phyloP scores from a whole-genome alignment of 2,888 invertebrate genomes.

The Diarsia brunnea region DNA sequence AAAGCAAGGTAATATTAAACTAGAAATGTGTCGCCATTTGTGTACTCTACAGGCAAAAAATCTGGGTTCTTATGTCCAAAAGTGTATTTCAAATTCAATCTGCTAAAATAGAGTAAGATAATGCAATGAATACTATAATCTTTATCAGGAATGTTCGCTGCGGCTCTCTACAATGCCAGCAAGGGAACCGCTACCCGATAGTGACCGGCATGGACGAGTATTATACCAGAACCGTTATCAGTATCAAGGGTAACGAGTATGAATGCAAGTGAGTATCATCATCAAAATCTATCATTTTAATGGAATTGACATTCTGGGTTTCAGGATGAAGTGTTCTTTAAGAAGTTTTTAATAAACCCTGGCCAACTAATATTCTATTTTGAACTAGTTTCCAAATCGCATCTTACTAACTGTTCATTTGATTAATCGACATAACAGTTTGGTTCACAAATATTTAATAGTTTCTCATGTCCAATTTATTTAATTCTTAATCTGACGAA shows the following conservation, averaged over 20 bases:
- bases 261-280: conserved; percentile 98
- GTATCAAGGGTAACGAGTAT: conserved; percentile 96
- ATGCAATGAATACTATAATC: not conserved
- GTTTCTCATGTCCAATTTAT: not conserved
- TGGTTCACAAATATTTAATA: not conserved
- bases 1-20: too few species aligned
- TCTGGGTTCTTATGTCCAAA: too few species aligned
- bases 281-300: not conserved
- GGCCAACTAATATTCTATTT: not conserved
- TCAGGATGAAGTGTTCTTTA: not conserved
- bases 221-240: conserved; percentile 97
- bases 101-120: not conserved
- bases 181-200: conserved; percentile 95
- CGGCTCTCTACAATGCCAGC: conserved; percentile 98
- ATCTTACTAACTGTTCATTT: not conserved
- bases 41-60: too few species aligned
- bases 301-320: not conserved
- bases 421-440: not conserved
- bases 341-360: not conserved
- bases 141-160: conserved; percentile 95
- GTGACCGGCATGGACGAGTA: conserved; percentile 95
- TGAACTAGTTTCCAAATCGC: not conserved
- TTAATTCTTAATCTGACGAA: not conserved
- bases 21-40: too few species aligned
- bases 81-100: not conserved